Percentiles rank a stretch among this genome's conserved stretches.
Conservation (phyloP, 2,113 vertebrate species). For the Entomyzon cyanotis region DNA sequence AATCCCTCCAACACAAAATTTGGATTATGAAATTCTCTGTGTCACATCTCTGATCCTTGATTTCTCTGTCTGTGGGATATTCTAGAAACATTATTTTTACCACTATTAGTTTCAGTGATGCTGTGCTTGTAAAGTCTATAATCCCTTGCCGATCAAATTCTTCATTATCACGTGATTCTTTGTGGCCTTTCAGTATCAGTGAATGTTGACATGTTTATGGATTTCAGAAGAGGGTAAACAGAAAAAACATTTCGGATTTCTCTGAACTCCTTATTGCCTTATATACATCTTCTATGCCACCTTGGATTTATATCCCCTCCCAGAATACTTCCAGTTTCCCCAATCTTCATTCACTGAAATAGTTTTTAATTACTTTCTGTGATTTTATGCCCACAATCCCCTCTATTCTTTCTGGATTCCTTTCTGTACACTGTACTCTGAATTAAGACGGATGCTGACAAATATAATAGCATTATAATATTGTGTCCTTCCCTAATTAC, state of each 20-base stretch:
- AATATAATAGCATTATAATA: background rate
- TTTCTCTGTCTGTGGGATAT: background rate
- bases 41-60: background rate
- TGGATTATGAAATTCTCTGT: background rate
- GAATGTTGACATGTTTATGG: background rate
- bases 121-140: background rate
- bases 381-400: background rate
- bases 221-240: background rate
- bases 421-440: background rate
- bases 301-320: background rate
- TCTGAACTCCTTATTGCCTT: background rate
- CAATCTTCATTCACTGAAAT: background rate
- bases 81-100: background rate
- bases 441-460: background rate
- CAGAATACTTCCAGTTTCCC: background rate
- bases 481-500: background rate
- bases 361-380: background rate
- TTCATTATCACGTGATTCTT: background rate
- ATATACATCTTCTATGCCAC: background rate
- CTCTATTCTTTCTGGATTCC: background rate
- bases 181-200: background rate
- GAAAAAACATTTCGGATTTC: background rate
- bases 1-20: background rate
- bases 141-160: background rate
- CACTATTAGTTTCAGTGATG: background rate